Conservation (phyloP, 1,140 invertebrate genomes). For the Drosophila sulfurigaster region DNA sequence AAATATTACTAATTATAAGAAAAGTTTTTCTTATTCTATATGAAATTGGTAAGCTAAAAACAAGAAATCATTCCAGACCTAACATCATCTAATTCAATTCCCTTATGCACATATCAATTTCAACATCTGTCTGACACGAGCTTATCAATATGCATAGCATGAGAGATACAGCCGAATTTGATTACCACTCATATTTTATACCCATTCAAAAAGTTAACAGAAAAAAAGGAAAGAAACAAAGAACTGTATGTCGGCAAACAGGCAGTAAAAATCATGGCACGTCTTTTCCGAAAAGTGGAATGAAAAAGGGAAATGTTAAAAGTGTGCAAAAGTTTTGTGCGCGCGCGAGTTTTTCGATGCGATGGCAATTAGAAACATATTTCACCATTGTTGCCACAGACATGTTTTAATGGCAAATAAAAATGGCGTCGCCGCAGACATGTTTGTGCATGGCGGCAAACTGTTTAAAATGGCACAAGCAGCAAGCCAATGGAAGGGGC, state of each 20-base stretch:
- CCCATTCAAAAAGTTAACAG: not conserved
- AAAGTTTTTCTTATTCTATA: too few species aligned
- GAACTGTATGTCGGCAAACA: not conserved
- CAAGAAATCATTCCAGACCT: not conserved
- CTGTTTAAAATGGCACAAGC: conserved; percentile 55
- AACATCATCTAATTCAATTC: conserved; percentile 1
- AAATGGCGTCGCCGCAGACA: conserved; percentile 59
- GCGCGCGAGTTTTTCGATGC: not conserved
- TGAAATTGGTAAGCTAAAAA: too few species aligned
- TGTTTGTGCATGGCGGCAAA: conserved; percentile 63
- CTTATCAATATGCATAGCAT: conserved; percentile 36
- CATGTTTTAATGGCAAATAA: conserved; percentile 54
- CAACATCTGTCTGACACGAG: conserved; percentile 10
- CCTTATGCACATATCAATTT: conserved; percentile 26
- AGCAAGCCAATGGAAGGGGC: not conserved
- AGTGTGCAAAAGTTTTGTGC: conserved; percentile 24
- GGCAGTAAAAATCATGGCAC: conserved; percentile 38
- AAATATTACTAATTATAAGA: not conserved
- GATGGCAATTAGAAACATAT: conserved; percentile 68
- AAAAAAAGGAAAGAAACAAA: not conserved
- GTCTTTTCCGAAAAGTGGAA: conserved; percentile 16
- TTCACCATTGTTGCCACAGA: conserved; percentile 41
- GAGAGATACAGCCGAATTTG: conserved; percentile 9
- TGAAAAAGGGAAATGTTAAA: conserved; percentile 23
- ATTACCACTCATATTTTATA: conserved; percentile 28